phyloP scores from a whole-genome alignment of 2,888 invertebrate species.

The Drosophila testacea region DNA sequence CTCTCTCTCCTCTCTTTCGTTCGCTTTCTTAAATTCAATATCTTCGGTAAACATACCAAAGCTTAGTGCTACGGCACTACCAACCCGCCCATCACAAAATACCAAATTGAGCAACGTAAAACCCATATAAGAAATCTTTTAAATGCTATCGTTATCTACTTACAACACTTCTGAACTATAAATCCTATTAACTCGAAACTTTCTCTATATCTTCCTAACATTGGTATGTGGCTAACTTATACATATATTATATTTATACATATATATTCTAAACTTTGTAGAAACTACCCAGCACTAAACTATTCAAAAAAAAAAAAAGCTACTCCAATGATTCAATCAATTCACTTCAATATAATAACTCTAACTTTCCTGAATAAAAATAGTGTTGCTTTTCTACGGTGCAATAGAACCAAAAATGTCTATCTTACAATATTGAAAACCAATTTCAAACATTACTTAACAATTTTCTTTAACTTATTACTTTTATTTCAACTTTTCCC shows the following conservation, averaged over 20 bases:
- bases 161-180: constrained; percentile 58
- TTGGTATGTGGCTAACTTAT: constrained; percentile 41
- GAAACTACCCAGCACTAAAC: constrained; percentile 36
- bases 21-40: constrained; percentile 59
- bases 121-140: constrained; percentile 66
- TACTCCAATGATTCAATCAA: constrained; percentile 49
- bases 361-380: constrained; percentile 31
- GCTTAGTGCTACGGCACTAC: constrained; percentile 37
- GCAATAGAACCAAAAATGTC: constrained; percentile 48
- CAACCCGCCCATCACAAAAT: constrained; percentile 15
- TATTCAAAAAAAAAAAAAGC: constrained; percentile 12
- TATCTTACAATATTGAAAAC: background rate
- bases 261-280: constrained; percentile 30
- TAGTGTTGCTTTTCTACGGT: constrained; percentile 43
- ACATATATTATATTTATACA: constrained; percentile 32
- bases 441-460: background rate
- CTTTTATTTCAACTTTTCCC: background rate
- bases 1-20: constrained; percentile 50
- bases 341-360: constrained; percentile 61
- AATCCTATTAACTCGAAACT: constrained; percentile 48
- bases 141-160: constrained; percentile 84
- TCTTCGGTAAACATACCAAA: constrained; percentile 45
- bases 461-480: background rate
- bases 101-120: constrained; percentile 43
- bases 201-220: constrained; percentile 60